phyloP scores from a whole-genome alignment of 1,140 invertebrate genomes.

The Wasmannia auropunctata region DNA sequence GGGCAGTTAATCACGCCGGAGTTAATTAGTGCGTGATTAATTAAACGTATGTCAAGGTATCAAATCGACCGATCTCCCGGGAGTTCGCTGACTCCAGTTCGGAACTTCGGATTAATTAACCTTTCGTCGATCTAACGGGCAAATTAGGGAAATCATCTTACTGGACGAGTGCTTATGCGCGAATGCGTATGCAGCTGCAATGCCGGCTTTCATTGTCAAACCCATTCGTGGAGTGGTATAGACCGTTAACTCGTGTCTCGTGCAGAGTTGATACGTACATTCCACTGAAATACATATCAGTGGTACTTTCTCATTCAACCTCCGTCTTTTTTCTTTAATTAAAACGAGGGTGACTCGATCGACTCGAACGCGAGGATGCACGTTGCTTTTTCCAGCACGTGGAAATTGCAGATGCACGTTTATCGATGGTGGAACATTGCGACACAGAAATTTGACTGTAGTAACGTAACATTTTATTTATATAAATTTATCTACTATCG shows the following conservation, averaged over 20 bases:
- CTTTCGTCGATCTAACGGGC: slow-evolving; percentile 26
- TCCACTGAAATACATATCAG: no score
- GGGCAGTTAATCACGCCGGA: slow-evolving; percentile 38
- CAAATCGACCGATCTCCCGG: slow-evolving; percentile 39
- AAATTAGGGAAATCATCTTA: slow-evolving; percentile 32
- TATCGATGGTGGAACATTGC: slow-evolving; percentile 3
- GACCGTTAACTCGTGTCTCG: background rate
- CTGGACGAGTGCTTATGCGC: background rate
- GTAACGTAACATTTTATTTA: background rate
- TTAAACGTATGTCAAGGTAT: slow-evolving; percentile 49
- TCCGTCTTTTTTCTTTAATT: background rate
- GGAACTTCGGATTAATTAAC: slow-evolving; percentile 52
- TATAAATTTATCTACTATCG: slow-evolving; percentile 21
- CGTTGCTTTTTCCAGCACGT: background rate
- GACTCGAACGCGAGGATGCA: background rate
- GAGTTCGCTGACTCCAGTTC: slow-evolving; percentile 41
- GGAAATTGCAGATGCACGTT: slow-evolving; percentile 14
- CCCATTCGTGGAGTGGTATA: background rate
- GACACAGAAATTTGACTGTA: no score
- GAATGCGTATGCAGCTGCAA: background rate
- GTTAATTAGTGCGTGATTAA: slow-evolving; percentile 59
- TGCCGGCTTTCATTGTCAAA: background rate
- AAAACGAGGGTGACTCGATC: background rate
- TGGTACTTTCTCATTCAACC: background rate
- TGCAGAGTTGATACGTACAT: background rate